Evolutionary conservation across 2,888 invertebrate genomes (phyloP).

Genomic region (Orgyia antiqua): DNA sequence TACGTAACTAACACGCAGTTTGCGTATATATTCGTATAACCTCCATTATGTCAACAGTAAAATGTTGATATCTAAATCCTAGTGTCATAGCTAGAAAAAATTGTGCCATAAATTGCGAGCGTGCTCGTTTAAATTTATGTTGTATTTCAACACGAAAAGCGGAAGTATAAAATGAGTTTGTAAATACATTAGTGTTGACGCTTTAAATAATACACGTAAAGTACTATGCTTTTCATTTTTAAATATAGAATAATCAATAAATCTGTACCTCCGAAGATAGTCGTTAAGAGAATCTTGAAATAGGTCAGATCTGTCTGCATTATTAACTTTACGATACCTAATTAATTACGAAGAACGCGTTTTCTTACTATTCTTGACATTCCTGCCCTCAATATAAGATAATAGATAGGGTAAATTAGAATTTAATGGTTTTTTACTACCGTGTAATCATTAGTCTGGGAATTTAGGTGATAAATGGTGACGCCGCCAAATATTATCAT

Average conservation of each 20-base stretch:
- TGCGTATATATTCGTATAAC: no score
- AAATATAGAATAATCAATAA: no score
- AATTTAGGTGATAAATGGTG: neutral
- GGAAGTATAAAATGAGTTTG: slow-evolving; percentile 11
- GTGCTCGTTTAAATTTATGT: neutral
- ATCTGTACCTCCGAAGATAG: neutral
- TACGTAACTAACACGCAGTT: no score
- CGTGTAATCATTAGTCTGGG: neutral
- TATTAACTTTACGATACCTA: slow-evolving; percentile 12
- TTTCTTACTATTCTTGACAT: slow-evolving; percentile 1
- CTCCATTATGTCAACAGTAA: neutral
- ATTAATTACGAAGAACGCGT: slow-evolving; percentile 7
- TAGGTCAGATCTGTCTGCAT: slow-evolving; percentile 13
- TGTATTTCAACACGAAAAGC: slow-evolving; percentile 6
- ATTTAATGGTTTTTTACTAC: no score
- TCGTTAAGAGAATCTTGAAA: slow-evolving; percentile 4
- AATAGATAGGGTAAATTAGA: no score
- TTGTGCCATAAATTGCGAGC: neutral
- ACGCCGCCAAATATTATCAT: no score
- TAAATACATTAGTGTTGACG: slow-evolving; percentile 6
- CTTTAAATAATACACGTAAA: slow-evolving; percentile 1
- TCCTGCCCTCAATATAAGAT: slow-evolving; percentile 7
- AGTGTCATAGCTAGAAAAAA: neutral
- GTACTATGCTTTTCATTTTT: no score
- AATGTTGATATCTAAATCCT: neutral